phyloP scores from a whole-genome alignment of 2,888 invertebrate species.

The Ligdia adustata region DNA sequence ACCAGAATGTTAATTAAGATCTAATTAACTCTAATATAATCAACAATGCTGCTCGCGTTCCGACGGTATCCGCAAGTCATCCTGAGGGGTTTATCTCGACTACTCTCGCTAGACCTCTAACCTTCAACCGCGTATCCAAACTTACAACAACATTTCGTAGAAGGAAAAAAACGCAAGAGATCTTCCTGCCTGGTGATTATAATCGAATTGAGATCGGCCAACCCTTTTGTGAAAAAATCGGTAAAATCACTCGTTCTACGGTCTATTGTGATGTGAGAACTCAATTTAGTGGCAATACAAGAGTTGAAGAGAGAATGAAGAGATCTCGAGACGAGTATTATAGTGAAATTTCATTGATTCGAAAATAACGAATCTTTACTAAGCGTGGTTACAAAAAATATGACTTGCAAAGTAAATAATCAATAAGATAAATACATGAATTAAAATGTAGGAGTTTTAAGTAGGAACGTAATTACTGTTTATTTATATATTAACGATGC shows the following conservation, averaged over 20 bases:
- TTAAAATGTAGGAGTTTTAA: no score
- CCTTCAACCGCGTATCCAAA: slow-evolving; percentile 44
- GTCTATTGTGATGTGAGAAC: slow-evolving; percentile 81
- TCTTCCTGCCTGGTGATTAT: slow-evolving; percentile 59
- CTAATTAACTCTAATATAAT: slow-evolving; percentile 84
- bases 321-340: slow-evolving; percentile 52
- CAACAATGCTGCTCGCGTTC: slow-evolving; percentile 81
- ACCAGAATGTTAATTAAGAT: slow-evolving; percentile 83
- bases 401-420: no score
- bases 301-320: slow-evolving; percentile 70
- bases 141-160: slow-evolving; percentile 24
- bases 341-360: no score
- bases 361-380: no score
- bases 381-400: no score
- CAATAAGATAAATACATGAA: no score
- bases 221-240: slow-evolving; percentile 81
- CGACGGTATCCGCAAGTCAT: slow-evolving; percentile 81
- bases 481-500: no score
- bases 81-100: slow-evolving; percentile 60
- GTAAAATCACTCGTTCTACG: slow-evolving; percentile 73
- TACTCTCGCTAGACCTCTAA: slow-evolving; percentile 58
- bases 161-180: slow-evolving; percentile 38
- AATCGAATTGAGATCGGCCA: slow-evolving; percentile 82
- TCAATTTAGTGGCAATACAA: slow-evolving; percentile 72
- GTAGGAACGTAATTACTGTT: no score